Conservation (phyloP, 2,888 invertebrate genomes). For the Bimastos eiseni region DNA sequence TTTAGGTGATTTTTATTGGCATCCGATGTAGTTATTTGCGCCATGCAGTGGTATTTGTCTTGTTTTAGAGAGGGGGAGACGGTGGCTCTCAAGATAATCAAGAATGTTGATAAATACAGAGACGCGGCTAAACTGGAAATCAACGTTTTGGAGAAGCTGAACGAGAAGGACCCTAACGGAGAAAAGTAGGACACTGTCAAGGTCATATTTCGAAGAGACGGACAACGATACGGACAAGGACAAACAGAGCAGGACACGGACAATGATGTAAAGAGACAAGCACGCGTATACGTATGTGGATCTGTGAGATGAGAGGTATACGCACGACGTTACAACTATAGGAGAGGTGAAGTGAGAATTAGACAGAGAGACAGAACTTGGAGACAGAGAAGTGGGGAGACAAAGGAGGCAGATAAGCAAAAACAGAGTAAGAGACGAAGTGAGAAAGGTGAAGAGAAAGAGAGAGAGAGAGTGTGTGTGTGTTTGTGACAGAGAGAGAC, state of each 20-base stretch:
- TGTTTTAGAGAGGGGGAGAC: slow-evolving; percentile 49
- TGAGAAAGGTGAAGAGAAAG: no score
- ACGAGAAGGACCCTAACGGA: slow-evolving; percentile 89
- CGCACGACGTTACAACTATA: no score
- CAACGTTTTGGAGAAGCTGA: slow-evolving; percentile 94
- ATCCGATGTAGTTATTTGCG: not conserved
- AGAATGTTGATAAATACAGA: slow-evolving; percentile 98
- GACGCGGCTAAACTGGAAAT: slow-evolving; percentile 99
- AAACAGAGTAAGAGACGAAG: no score
- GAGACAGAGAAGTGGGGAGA: no score
- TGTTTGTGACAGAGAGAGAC: no score
- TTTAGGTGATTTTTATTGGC: not conserved
- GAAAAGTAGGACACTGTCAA: slow-evolving; percentile 77
- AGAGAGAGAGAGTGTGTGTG: no score
- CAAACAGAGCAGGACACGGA: not conserved
- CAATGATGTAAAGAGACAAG: not conserved
- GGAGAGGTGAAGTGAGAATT: no score
- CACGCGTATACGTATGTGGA: not conserved
- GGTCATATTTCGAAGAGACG: not conserved
- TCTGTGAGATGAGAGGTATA: no score
- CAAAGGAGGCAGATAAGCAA: no score
- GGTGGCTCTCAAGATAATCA: slow-evolving; percentile 92
- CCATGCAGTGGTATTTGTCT: not conserved
- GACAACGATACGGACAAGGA: not conserved
- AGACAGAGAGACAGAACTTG: no score